A percentile compares a stretch with the other conserved stretches of the same genome.
These are phyloP conservation scores for Stylophora pistillata DNA, from an alignment of 64 coral and sea anemone genomes.

Conservation along the genomic window DNA sequence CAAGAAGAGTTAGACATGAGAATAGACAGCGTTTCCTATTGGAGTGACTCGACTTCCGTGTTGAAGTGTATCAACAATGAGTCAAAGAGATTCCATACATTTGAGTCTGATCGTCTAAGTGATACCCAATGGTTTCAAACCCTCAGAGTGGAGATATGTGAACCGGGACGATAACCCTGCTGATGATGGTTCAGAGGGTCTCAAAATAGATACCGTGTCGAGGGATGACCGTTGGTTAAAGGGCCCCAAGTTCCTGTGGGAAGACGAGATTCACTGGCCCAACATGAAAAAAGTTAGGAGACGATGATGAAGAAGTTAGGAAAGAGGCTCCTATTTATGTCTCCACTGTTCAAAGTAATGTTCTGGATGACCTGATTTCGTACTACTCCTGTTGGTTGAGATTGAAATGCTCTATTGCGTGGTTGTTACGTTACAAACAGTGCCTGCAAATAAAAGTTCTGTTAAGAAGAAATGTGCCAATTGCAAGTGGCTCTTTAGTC, in stretches of 20 bases:
- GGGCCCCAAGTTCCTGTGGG: slow-evolving; percentile 47
- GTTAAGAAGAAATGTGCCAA: neutral
- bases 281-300: slow-evolving; percentile 31
- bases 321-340: slow-evolving; percentile 46
- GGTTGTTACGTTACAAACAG: slow-evolving; percentile 39
- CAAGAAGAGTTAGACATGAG: slow-evolving; percentile 39
- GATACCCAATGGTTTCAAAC: slow-evolving; percentile 15
- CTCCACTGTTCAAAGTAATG: neutral
- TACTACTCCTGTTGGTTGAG: slow-evolving; percentile 58
- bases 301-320: slow-evolving; percentile 66
- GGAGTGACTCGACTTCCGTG: slow-evolving; percentile 50
- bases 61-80: slow-evolving; percentile 58
- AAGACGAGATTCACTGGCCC: slow-evolving; percentile 37
- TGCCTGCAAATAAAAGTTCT: slow-evolving; percentile 14
- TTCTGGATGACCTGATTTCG: slow-evolving; percentile 12
- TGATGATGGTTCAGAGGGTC: slow-evolving; percentile 37
- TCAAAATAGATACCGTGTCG: slow-evolving; percentile 4
- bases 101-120: slow-evolving; percentile 46
- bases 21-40: slow-evolving; percentile 21
- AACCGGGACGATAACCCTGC: slow-evolving; percentile 40
- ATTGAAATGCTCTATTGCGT: slow-evolving; percentile 21
- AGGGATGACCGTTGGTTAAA: slow-evolving; percentile 26
- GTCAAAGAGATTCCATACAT: slow-evolving; percentile 49
- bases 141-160: slow-evolving; percentile 40
- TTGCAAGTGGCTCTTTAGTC: neutral